Conservation (phyloP, 2,888 invertebrate species). For the Agrochola circellaris region DNA sequence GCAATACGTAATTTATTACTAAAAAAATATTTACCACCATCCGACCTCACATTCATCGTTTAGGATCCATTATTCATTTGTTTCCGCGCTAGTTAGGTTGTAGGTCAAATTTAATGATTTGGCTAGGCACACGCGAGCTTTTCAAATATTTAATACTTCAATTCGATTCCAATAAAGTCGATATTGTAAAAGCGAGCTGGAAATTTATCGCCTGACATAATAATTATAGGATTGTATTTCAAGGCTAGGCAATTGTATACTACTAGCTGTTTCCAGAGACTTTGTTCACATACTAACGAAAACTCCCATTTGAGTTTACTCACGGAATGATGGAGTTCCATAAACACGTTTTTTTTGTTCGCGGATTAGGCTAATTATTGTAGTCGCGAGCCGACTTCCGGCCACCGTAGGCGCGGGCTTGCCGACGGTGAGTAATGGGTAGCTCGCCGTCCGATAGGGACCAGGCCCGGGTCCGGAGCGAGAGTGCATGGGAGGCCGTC, state of each 20-base stretch:
- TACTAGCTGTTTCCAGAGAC: not conserved
- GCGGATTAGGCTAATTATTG: not conserved
- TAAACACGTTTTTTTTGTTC: not conserved
- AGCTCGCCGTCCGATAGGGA: too few relatives aligned
- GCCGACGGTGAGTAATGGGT: too few relatives aligned
- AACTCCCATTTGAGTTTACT: not conserved
- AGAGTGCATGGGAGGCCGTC: too few relatives aligned
- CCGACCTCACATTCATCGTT: constrained; percentile 27
- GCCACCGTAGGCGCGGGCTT: too few relatives aligned
- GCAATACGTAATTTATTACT: constrained; percentile 17
- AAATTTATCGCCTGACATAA: constrained; percentile 10
- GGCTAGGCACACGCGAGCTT: constrained; percentile 38
- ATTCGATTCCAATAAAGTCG: constrained; percentile 40
- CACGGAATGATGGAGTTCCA: not conserved
- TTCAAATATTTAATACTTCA: constrained; percentile 37
- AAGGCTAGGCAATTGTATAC: not conserved
- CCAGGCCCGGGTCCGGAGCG: too few relatives aligned
- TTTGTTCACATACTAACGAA: not conserved
- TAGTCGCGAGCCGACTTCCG: too few relatives aligned
- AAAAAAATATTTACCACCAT: constrained; percentile 17
- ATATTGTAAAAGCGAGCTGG: not conserved
- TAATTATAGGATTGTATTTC: constrained; percentile 16
- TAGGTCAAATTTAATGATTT: constrained; percentile 56
- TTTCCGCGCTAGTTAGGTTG: constrained; percentile 57
- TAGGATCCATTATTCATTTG: constrained; percentile 51